A percentile compares a stretch with the other conserved stretches of the same genome.
These are phyloP conservation scores for Pollachius pollachius DNA, from an alignment of 2,113 vertebrate species.

Conservation along the genomic window DNA sequence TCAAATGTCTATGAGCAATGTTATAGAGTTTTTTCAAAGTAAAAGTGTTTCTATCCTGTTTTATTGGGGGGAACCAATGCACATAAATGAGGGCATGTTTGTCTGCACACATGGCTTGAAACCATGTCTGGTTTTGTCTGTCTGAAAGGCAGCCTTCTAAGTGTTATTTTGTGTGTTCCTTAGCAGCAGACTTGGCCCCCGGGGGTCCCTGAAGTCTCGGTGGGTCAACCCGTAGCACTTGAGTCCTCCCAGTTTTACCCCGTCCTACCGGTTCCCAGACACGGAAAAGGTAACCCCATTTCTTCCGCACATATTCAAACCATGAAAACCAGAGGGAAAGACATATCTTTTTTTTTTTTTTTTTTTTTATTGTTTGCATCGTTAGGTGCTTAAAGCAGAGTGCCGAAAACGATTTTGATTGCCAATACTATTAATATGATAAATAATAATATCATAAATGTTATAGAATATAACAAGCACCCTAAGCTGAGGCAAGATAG, in stretches of 20 bases:
- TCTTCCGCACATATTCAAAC: neutral
- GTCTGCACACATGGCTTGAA: neutral
- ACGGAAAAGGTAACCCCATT: conserved; percentile 81
- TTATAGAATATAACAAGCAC: too few relatives aligned
- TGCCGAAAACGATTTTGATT: too few relatives aligned
- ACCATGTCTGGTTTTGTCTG: neutral
- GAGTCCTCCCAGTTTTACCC: conserved; percentile 72
- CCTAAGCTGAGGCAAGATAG: too few relatives aligned
- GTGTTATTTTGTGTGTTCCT: neutral
- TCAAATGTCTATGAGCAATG: too few relatives aligned
- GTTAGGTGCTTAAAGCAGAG: too few relatives aligned
- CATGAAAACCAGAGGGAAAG: neutral
- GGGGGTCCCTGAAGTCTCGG: conserved; percentile 68
- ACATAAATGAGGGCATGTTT: neutral
- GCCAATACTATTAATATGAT: too few relatives aligned
- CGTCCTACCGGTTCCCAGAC: conserved; percentile 70
- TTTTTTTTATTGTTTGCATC: neutral
- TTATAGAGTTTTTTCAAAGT: neutral
- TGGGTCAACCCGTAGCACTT: conserved; percentile 58
- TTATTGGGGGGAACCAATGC: too few relatives aligned
- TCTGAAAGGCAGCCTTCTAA: neutral
- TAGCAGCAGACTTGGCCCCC: conserved; percentile 66
- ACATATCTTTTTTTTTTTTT: neutral
- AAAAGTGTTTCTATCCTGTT: neutral
- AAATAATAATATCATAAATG: too few relatives aligned